These are phyloP conservation scores for Danio aesculapii DNA, from an alignment of 2,797 vertebrate genomes.

Conservation along the genomic window DNA sequence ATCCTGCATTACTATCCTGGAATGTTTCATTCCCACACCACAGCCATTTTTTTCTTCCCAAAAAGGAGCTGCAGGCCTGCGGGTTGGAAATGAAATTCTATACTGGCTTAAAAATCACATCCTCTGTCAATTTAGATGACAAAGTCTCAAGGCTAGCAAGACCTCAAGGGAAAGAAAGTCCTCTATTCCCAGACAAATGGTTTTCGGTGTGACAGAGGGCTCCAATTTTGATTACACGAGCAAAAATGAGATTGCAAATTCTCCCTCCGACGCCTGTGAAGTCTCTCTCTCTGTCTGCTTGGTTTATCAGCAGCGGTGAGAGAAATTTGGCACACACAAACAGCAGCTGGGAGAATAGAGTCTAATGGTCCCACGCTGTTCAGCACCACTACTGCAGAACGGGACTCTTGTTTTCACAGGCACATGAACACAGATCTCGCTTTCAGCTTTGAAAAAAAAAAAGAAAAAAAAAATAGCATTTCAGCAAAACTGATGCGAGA, in stretches of 20 bases:
- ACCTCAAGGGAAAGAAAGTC: constrained; percentile 28
- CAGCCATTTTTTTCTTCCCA: constrained; percentile 25
- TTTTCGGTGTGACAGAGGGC: constrained; percentile 32
- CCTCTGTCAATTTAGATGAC: constrained; percentile 49
- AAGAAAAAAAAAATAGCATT: not conserved
- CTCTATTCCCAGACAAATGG: constrained; percentile 42
- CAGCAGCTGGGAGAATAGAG: not conserved
- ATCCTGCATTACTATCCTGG: not conserved
- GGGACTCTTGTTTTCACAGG: constrained; percentile 9
- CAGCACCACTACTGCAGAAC: not conserved
- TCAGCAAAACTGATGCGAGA: constrained; percentile 10
- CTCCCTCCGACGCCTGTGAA: constrained; percentile 13
- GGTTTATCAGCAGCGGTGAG: not conserved
- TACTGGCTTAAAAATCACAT: constrained; percentile 14
- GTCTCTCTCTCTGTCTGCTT: constrained; percentile 12
- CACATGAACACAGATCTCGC: not conserved
- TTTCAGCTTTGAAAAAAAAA: not conserved
- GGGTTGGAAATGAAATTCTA: constrained; percentile 35
- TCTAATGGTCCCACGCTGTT: constrained; percentile 28
- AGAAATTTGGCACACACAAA: constrained; percentile 2
- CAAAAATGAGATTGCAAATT: constrained; percentile 46
- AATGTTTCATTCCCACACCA: not conserved
- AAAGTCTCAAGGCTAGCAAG: constrained; percentile 18
- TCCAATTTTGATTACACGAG: constrained; percentile 42
- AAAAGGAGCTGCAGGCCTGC: constrained; percentile 12